These are phyloP conservation scores for Callorhinus ursinus DNA, from an alignment of 2,113 vertebrate species.

Conservation along the genomic window DNA sequence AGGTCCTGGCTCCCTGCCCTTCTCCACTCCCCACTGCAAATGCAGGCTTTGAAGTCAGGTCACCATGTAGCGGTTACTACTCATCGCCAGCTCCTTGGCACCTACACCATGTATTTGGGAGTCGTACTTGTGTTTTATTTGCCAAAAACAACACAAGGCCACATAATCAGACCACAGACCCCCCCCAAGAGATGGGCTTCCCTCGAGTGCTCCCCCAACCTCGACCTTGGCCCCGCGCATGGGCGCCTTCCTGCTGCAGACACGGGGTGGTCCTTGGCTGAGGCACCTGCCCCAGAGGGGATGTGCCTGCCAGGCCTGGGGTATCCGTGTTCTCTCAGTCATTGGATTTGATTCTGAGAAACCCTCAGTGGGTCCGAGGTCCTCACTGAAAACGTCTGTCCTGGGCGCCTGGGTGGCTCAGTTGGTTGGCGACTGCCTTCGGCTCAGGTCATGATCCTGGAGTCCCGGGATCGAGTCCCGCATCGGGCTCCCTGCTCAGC, in stretches of 20 bases:
- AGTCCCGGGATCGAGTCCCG: no score
- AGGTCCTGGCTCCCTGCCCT: not conserved
- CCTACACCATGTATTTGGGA: not conserved
- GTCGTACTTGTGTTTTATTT: not conserved
- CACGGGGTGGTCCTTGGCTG: not conserved
- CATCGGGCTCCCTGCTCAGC: no score
- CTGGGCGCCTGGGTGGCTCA: no score
- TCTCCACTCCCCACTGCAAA: rapidly evolving
- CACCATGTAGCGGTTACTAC: rapidly evolving
- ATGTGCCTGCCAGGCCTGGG: not conserved
- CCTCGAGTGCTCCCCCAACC: not conserved
- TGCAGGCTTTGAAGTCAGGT: not conserved
- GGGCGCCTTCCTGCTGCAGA: not conserved
- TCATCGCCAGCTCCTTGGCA: rapidly evolving
- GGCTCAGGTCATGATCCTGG: no score
- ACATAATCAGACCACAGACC: not conserved
- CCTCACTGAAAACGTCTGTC: no score
- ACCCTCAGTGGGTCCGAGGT: no score
- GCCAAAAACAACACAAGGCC: rapidly evolving
- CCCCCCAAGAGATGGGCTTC: not conserved
- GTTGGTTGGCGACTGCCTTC: no score
- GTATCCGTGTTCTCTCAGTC: no score
- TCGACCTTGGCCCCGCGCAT: not conserved
- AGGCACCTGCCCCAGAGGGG: not conserved
- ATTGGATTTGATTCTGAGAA: not conserved